phyloP scores from a whole-genome alignment of 2,113 vertebrate genomes.

The Strigops habroptila region DNA sequence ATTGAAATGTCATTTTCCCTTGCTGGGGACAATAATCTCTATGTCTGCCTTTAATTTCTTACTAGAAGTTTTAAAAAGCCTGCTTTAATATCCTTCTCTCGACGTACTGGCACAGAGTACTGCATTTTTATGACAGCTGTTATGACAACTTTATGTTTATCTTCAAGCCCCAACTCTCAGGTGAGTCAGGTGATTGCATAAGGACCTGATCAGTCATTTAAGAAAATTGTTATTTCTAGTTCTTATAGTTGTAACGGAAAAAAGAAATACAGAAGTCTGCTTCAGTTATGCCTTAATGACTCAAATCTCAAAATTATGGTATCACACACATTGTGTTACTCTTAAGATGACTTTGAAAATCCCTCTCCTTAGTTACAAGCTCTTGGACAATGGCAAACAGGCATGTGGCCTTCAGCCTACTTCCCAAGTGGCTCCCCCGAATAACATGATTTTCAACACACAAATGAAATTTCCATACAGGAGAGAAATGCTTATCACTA shows the following conservation, averaged over 20 bases:
- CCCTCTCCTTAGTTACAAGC: neutral
- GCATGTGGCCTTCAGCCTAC: neutral
- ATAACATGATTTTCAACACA: neutral
- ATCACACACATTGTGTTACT: neutral
- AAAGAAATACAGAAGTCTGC: neutral
- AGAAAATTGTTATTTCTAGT: neutral
- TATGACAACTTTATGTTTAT: neutral
- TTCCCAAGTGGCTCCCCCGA: neutral
- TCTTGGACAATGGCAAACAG: neutral
- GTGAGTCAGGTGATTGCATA: neutral
- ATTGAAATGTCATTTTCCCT: neutral
- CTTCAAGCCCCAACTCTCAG: neutral
- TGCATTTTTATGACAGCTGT: neutral
- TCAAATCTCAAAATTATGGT: neutral
- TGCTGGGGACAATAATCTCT: neutral
- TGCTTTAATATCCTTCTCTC: neutral
- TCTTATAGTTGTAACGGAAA: neutral
- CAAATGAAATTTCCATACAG: neutral
- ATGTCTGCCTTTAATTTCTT: neutral
- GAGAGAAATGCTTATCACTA: neutral
- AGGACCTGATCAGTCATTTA: neutral
- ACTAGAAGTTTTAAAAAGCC: neutral
- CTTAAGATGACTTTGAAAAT: neutral
- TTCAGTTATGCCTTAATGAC: neutral
- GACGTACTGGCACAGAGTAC: neutral